Evolutionary conservation across 2,888 invertebrate species (phyloP).

Genomic region (Pyrocoelia pectoralis): DNA sequence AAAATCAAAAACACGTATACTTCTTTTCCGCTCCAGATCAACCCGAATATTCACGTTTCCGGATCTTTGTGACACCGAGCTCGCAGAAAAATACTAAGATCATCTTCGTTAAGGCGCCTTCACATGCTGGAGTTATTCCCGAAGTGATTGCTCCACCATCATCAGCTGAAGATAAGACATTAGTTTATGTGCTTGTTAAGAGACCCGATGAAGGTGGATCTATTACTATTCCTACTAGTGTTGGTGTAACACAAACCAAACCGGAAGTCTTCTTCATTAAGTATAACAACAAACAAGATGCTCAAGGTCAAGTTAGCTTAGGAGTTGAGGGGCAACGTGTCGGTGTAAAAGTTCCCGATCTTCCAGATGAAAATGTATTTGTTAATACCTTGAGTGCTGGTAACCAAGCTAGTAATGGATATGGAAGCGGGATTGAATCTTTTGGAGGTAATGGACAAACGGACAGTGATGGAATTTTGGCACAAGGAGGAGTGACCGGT

Average conservation of each 20-base stretch:
- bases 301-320: constrained; percentile 39
- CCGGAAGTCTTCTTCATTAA: constrained; percentile 91
- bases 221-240: constrained; percentile 75
- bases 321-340: constrained; percentile 22
- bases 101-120: constrained; percentile 61
- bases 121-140: constrained; percentile 42
- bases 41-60: constrained; percentile 45
- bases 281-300: constrained; percentile 64
- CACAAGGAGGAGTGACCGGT: background rate
- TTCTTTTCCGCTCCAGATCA: constrained; percentile 55
- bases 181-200: constrained; percentile 57
- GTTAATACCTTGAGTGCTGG: constrained; percentile 11
- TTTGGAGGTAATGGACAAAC: background rate
- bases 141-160: constrained; percentile 45
- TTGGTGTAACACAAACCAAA: constrained; percentile 82
- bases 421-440: background rate
- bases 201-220: constrained; percentile 81
- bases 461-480: background rate
- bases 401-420: constrained; percentile 14
- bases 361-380: constrained; percentile 14
- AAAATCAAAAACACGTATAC: constrained; percentile 51
- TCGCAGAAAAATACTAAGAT: constrained; percentile 59
- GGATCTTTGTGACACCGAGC: constrained; percentile 46
- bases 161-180: constrained; percentile 53
- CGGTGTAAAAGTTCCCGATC: constrained; percentile 14